Percentiles rank a stretch among this genome's conserved stretches.
These are phyloP conservation scores for Agrotis segetum DNA, from an alignment of 2,888 invertebrate species.

Conservation along the genomic window DNA sequence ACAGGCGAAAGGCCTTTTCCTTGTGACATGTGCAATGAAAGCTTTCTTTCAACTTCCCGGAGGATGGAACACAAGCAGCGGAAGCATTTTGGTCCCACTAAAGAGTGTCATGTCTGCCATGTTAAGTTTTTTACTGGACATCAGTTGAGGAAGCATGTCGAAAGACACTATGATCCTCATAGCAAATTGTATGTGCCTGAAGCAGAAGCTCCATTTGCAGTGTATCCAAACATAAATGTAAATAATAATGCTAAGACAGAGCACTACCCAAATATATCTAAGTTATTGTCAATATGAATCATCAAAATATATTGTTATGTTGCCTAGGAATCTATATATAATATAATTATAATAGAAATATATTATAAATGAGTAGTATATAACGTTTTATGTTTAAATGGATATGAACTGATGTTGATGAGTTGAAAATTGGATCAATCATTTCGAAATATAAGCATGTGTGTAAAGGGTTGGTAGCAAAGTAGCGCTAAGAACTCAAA, in stretches of 20 bases:
- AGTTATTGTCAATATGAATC: conserved; percentile 55
- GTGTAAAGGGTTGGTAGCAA: too few species aligned
- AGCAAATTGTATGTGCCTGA: conserved; percentile 80
- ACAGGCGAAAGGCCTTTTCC: conserved; percentile 84
- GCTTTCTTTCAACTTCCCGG: conserved; percentile 82
- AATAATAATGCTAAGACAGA: conserved; percentile 50
- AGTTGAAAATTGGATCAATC: too few species aligned
- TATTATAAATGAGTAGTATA: too few species aligned
- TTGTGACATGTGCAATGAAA: conserved; percentile 83
- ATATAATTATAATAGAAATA: too few species aligned
- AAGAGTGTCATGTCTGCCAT: conserved; percentile 79
- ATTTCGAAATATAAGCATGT: too few species aligned
- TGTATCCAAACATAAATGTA: conserved; percentile 32
- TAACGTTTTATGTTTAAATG: too few species aligned
- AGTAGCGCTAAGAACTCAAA: too few species aligned
- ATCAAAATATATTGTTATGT: neutral
- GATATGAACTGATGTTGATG: too few species aligned
- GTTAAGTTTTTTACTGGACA: conserved; percentile 77
- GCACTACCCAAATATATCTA: conserved; percentile 57
- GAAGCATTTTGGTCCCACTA: conserved; percentile 81
- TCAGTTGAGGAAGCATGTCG: conserved; percentile 77
- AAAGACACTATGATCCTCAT: conserved; percentile 81
- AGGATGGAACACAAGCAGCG: conserved; percentile 81
- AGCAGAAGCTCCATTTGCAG: conserved; percentile 35
- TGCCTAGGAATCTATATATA: too few species aligned